These are phyloP conservation scores for Lagria hirta DNA, from an alignment of 2,888 invertebrate species.

Conservation along the genomic window DNA sequence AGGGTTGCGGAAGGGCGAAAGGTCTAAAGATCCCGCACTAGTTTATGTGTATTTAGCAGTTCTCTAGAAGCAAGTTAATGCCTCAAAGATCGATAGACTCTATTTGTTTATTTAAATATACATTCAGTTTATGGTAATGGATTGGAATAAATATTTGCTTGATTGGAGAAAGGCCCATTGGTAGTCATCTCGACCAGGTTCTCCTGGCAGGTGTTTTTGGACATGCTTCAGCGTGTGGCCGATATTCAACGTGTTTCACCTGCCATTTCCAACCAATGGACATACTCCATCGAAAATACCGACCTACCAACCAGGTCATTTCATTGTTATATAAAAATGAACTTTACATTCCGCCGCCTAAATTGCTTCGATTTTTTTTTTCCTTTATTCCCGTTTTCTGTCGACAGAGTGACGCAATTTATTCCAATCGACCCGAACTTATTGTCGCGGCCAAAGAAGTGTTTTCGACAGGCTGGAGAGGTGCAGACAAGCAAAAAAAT, in stretches of 20 bases:
- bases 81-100: slow-evolving; percentile 10
- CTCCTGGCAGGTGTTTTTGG: slow-evolving; percentile 31
- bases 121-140: not conserved
- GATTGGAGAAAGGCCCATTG: slow-evolving; percentile 16
- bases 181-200: slow-evolving; percentile 22
- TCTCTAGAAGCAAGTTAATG: no score
- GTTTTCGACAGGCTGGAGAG: no score
- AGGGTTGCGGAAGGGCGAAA: no score
- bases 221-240: slow-evolving; percentile 32
- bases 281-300: slow-evolving; percentile 19
- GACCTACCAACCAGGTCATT: slow-evolving; percentile 26
- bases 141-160: slow-evolving; percentile 12
- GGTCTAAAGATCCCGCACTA: no score
- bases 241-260: slow-evolving; percentile 32
- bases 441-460: no score
- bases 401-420: slow-evolving; percentile 10
- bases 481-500: no score
- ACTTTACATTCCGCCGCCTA: slow-evolving; percentile 23
- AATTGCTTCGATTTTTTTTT: slow-evolving; percentile 14
- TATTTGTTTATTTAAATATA: slow-evolving; percentile 11
- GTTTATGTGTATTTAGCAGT: no score
- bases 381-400: no score
- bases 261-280: slow-evolving; percentile 31
- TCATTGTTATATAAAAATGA: slow-evolving; percentile 25
- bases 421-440: slow-evolving; percentile 4